These are phyloP conservation scores for Chionis minor DNA, from an alignment of 2,113 vertebrate genomes.

Conservation along the genomic window DNA sequence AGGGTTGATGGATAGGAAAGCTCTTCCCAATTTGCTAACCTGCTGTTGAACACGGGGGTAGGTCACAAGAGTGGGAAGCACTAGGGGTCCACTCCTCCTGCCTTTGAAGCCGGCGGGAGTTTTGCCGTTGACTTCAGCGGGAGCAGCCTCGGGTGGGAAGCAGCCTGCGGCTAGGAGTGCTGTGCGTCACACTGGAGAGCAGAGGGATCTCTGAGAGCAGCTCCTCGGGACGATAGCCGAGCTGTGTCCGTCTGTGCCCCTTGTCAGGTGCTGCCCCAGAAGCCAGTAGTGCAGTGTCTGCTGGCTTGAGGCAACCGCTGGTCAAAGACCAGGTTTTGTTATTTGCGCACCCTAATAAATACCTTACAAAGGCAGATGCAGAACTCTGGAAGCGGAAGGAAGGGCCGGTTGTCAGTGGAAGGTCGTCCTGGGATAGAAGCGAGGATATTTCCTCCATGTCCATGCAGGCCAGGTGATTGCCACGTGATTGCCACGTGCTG, in stretches of 20 bases:
- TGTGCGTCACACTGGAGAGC: not conserved
- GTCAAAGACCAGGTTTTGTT: slow-evolving; percentile 16
- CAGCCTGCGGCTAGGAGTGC: not conserved
- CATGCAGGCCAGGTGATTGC: not conserved
- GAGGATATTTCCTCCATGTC: not conserved
- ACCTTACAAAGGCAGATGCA: not conserved
- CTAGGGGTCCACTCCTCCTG: not conserved
- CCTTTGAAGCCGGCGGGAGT: not conserved
- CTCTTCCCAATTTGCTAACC: not conserved
- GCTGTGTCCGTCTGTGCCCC: not conserved
- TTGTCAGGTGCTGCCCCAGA: not conserved
- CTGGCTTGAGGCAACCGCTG: not conserved
- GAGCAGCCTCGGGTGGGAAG: not conserved
- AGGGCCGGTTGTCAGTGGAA: not conserved
- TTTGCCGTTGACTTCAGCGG: not conserved
- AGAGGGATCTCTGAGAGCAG: not conserved
- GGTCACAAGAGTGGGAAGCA: not conserved
- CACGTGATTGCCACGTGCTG: not conserved
- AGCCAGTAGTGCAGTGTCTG: not conserved
- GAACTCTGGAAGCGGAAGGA: not conserved
- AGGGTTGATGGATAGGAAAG: not conserved
- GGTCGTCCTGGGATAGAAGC: not conserved
- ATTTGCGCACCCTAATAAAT: not conserved
- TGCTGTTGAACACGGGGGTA: not conserved
- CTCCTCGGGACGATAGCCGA: not conserved